A percentile compares a stretch with the other conserved stretches of the same genome.
These are phyloP conservation scores for Drosophila subsilvestris DNA, from an alignment of 2,888 invertebrate genomes.

Conservation along the genomic window DNA sequence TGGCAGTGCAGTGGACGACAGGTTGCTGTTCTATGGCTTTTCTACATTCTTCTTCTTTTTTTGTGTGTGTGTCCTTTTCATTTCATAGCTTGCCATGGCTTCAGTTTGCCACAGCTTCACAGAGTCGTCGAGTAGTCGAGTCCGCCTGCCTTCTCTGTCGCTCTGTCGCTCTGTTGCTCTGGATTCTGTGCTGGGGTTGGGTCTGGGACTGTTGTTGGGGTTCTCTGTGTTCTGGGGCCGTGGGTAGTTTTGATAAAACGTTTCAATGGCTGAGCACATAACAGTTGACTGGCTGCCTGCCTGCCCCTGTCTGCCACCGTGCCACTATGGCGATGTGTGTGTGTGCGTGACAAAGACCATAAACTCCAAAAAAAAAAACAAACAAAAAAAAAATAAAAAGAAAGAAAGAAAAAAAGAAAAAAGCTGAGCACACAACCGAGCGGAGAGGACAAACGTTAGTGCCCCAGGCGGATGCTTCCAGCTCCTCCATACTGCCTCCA, in stretches of 20 bases:
- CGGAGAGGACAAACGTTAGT: slow-evolving; percentile 63
- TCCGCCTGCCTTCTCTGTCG: not conserved
- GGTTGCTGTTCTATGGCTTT: slow-evolving; percentile 68
- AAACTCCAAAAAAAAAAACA: slow-evolving; percentile 61
- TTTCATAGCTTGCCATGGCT: not conserved
- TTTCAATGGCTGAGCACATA: slow-evolving; percentile 77
- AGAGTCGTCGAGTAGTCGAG: not conserved
- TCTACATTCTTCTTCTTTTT: slow-evolving; percentile 2
- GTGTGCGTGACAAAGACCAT: slow-evolving; percentile 72
- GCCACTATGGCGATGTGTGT: slow-evolving; percentile 25
- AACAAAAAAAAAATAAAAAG: not conserved
- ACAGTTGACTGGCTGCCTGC: slow-evolving; percentile 75
- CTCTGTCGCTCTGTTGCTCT: too few relatives aligned
- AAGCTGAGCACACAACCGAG: slow-evolving; percentile 62
- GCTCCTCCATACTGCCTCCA: slow-evolving; percentile 37
- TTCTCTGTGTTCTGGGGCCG: slow-evolving; percentile 36
- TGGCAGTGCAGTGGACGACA: slow-evolving; percentile 47
- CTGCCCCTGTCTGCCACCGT: slow-evolving; percentile 27
- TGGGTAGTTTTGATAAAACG: slow-evolving; percentile 79
- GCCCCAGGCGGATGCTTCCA: slow-evolving; percentile 35
- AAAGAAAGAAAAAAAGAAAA: slow-evolving; percentile 40
- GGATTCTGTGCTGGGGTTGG: slow-evolving; percentile 5
- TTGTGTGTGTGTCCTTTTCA: slow-evolving; percentile 6
- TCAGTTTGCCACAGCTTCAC: not conserved
- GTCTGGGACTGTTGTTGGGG: too few relatives aligned